phyloP scores from a whole-genome alignment of 2,797 vertebrate species.

The Ctenosaura bakeri region DNA sequence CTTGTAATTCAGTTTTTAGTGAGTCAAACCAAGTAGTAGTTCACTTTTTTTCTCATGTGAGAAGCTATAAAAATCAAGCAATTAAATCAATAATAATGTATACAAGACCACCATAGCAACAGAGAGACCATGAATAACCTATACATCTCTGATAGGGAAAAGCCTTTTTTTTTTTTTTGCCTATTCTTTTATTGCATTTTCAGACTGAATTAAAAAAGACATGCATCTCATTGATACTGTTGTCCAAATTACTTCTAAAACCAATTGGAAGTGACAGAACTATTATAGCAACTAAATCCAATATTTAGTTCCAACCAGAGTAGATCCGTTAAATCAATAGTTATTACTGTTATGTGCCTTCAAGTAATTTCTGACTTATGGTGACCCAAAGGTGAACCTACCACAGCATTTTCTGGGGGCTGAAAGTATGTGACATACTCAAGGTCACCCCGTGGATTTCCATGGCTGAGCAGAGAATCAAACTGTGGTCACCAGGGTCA shows the following conservation, averaged over 20 bases:
- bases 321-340: too few relatives aligned
- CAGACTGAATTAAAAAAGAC: constrained; percentile 8
- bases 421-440: too few relatives aligned
- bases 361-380: too few relatives aligned
- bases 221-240: constrained; percentile 3
- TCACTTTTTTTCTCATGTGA: not conserved
- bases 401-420: too few relatives aligned
- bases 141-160: constrained; percentile 13
- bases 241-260: not conserved
- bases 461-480: too few relatives aligned
- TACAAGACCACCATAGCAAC: not conserved
- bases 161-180: not conserved
- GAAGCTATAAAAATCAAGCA: constrained; percentile 17
- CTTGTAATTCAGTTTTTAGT: not conserved
- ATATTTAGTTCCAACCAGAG: too few relatives aligned
- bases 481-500: too few relatives aligned
- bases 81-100: constrained; percentile 2
- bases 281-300: not conserved
- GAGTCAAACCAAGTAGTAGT: not conserved
- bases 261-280: not conserved
- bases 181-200: constrained; percentile 26
- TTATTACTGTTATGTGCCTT: too few relatives aligned
- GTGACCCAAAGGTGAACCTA: too few relatives aligned
- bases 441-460: too few relatives aligned
- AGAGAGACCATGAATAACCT: not conserved